These are phyloP conservation scores for Sakesphorus luctuosus DNA, from an alignment of 2,113 vertebrate species.

Conservation along the genomic window DNA sequence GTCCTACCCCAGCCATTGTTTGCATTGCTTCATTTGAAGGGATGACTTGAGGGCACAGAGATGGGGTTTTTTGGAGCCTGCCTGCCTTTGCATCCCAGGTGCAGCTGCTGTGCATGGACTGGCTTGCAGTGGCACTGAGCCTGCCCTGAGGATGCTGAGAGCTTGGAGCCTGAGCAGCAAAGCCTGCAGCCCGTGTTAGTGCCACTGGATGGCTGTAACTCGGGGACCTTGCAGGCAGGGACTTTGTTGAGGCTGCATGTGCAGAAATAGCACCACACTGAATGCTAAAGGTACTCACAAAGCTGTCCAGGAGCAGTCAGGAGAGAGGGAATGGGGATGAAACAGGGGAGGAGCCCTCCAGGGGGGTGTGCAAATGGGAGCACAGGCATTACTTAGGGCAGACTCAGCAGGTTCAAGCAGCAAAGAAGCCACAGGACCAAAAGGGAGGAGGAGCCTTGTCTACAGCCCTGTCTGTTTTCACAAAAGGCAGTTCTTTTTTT, in stretches of 20 bases:
- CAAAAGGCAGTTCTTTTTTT: background rate
- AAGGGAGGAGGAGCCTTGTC: background rate
- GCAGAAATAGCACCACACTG: background rate
- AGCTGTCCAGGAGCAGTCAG: background rate
- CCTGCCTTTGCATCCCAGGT: background rate
- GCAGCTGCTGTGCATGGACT: background rate
- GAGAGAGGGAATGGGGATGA: background rate
- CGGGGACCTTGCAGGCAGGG: background rate
- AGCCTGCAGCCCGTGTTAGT: background rate
- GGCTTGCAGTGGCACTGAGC: background rate
- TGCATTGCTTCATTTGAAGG: background rate
- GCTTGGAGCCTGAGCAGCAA: background rate
- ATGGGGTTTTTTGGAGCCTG: background rate
- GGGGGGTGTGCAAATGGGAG: background rate
- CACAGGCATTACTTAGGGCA: background rate
- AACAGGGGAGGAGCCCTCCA: background rate
- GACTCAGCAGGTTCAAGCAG: background rate
- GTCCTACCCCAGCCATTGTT: background rate
- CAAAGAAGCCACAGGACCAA: background rate
- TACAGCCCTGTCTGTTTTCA: background rate
- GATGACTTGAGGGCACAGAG: background rate
- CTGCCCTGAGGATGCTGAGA: background rate
- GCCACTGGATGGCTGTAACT: background rate
- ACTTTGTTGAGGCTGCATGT: background rate
- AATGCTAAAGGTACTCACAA: background rate